Evolutionary conservation across 2,113 vertebrate genomes (phyloP).

Genomic region (Felis chaus): DNA sequence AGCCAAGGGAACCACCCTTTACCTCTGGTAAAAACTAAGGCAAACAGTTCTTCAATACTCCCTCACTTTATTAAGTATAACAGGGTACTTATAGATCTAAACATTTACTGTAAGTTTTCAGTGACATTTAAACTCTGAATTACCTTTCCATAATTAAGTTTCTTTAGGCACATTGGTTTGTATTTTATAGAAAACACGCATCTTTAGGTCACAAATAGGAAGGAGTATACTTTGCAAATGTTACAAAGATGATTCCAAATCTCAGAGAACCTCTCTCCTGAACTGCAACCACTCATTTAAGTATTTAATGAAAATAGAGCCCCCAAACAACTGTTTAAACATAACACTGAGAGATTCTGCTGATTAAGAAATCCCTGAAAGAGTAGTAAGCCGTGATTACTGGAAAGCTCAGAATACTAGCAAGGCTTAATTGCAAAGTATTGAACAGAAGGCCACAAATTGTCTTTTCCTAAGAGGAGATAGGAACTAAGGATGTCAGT

Average conservation of each 20-base stretch:
- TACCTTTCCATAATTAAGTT: neutral
- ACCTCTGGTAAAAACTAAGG: neutral
- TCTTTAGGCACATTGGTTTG: slow-evolving; percentile 28
- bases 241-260: slow-evolving; percentile 51
- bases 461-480: slow-evolving; percentile 63
- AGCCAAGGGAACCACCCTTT: neutral
- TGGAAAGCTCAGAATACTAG: slow-evolving; percentile 52
- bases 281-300: neutral
- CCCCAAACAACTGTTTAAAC: neutral
- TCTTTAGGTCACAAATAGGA: neutral
- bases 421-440: slow-evolving; percentile 64
- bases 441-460: slow-evolving; percentile 81
- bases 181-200: slow-evolving; percentile 2
- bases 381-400: slow-evolving; percentile 32
- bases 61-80: slow-evolving; percentile 64
- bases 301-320: slow-evolving; percentile 8
- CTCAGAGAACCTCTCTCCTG: neutral
- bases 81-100: neutral
- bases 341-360: neutral
- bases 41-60: neutral
- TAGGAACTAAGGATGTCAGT: slow-evolving; percentile 10
- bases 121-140: neutral
- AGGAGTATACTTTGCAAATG: neutral
- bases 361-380: slow-evolving; percentile 65
- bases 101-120: slow-evolving; percentile 40